Percentiles rank a stretch among this genome's conserved stretches.
phyloP scores from a whole-genome alignment of 2,888 invertebrate species.

The Calameuta idolon region DNA sequence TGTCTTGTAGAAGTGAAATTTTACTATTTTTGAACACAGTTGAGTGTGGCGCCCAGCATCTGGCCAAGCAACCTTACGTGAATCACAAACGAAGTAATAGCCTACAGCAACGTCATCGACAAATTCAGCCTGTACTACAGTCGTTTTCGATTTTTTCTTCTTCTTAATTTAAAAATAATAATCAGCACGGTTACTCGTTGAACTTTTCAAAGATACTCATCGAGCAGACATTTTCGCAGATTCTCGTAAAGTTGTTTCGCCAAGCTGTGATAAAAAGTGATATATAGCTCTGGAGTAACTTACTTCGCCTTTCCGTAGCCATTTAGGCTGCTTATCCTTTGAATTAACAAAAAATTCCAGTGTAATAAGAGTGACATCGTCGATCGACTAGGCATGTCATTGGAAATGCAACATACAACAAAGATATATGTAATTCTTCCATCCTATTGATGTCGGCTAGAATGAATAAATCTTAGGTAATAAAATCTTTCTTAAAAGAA shows the following conservation, averaged over 20 bases:
- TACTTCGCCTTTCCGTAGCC: conserved; percentile 39
- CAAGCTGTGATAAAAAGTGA: conserved; percentile 56
- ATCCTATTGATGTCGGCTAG: too few relatives aligned
- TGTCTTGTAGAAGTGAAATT: conserved; percentile 48
- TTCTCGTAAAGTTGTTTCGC: conserved; percentile 54
- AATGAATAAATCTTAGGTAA: too few relatives aligned
- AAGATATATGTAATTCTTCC: too few relatives aligned
- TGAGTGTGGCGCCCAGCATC: conserved; percentile 62
- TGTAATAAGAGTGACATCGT: conserved; percentile 42
- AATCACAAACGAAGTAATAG: conserved; percentile 4
- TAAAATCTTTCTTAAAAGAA: too few relatives aligned
- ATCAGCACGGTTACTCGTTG: neutral
- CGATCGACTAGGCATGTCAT: conserved; percentile 51
- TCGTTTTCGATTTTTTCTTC: neutral
- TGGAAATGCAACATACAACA: conserved; percentile 61
- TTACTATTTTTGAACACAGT: conserved; percentile 63
- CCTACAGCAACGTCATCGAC: too few relatives aligned
- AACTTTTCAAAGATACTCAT: neutral
- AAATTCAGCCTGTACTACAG: too few relatives aligned
- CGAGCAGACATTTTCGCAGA: conserved; percentile 7
- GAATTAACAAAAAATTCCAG: conserved; percentile 49
- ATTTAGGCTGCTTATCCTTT: conserved; percentile 35
- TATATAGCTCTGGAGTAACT: conserved; percentile 58
- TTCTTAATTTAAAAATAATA: neutral
- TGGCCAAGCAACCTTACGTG: conserved; percentile 56